These are phyloP conservation scores for Drosophila mercatorum DNA, from an alignment of 2,888 invertebrate genomes.

Conservation along the genomic window DNA sequence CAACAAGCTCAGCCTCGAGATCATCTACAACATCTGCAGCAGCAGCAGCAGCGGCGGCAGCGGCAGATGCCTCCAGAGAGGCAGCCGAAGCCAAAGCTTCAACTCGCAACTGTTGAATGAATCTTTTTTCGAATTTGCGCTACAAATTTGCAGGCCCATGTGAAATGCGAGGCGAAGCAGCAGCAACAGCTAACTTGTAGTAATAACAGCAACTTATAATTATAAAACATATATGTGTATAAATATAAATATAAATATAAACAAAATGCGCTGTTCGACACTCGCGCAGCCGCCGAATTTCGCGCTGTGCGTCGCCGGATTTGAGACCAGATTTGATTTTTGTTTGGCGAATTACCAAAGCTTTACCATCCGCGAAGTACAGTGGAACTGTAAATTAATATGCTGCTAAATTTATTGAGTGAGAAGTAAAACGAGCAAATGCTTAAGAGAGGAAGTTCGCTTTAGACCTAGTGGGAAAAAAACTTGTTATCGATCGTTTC, in stretches of 20 bases:
- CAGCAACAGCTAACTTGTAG: conserved; percentile 17
- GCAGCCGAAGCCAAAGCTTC: conserved; percentile 20
- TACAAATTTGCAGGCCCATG: conserved; percentile 67
- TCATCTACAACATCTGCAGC: conserved; percentile 37
- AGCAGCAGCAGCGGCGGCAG: conserved; percentile 16
- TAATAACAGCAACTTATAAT: conserved; percentile 57
- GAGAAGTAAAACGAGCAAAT: neutral
- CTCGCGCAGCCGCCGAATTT: conserved; percentile 49
- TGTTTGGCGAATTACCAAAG: conserved; percentile 1
- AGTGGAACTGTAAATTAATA: neutral
- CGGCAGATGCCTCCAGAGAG: conserved; percentile 24
- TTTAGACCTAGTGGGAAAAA: neutral
- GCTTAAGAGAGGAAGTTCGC: too few species aligned
- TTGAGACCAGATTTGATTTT: conserved; percentile 18
- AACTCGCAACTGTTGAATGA: conserved; percentile 63
- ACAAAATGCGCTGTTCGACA: conserved; percentile 37
- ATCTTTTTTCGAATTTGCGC: conserved; percentile 64
- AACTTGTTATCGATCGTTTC: neutral
- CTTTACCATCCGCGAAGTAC: conserved; percentile 4
- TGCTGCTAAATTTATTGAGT: neutral
- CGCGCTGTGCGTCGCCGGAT: conserved; percentile 37
- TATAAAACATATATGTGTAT: conserved; percentile 60
- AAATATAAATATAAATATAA: conserved; percentile 46
- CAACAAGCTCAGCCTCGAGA: conserved; percentile 60
- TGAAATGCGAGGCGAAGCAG: conserved; percentile 56